Evolutionary conservation across 1,140 invertebrate species (phyloP).

Genomic region (Rhynchophorus ferrugineus): DNA sequence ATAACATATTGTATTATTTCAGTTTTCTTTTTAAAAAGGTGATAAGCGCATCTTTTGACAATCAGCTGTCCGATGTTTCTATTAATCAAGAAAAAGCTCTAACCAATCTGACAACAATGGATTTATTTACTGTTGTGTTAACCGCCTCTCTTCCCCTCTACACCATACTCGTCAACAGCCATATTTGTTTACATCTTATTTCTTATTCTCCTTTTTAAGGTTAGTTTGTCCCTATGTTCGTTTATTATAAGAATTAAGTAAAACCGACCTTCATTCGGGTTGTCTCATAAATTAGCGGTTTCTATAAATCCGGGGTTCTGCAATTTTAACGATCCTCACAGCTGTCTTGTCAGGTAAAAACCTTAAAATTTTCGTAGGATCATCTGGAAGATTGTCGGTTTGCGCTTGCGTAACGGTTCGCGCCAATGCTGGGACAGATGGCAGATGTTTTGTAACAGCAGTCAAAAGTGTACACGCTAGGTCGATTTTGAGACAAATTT

Average conservation of each 20-base stretch:
- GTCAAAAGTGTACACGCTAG: conserved; percentile 24
- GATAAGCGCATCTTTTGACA: too few relatives aligned
- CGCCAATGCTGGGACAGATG: conserved; percentile 42
- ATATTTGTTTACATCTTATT: conserved; percentile 36
- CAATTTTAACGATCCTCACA: conserved; percentile 11
- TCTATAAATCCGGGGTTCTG: conserved; percentile 4
- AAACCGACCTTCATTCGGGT: not conserved
- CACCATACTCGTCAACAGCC: conserved; percentile 8
- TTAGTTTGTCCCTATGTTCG: not conserved
- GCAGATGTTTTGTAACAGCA: conserved; percentile 40
- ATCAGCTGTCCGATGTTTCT: not conserved
- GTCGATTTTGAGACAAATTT: conserved; percentile 11
- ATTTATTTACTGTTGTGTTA: too few relatives aligned
- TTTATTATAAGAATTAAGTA: not conserved
- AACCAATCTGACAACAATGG: too few relatives aligned
- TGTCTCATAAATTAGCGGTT: conserved; percentile 16
- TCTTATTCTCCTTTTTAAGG: conserved; percentile 10
- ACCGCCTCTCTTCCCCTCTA: too few relatives aligned
- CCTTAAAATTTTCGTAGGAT: conserved; percentile 22
- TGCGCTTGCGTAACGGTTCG: conserved; percentile 38
- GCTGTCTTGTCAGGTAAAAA: conserved; percentile 19
- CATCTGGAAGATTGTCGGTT: conserved; percentile 31
- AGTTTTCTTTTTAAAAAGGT: too few relatives aligned
- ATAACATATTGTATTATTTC: too few relatives aligned
- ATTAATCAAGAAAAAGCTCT: not conserved